Percentiles rank a stretch among this genome's conserved stretches.
Evolutionary conservation across 2,797 vertebrate genomes (phyloP).

Genomic region (Falco peregrinus): DNA sequence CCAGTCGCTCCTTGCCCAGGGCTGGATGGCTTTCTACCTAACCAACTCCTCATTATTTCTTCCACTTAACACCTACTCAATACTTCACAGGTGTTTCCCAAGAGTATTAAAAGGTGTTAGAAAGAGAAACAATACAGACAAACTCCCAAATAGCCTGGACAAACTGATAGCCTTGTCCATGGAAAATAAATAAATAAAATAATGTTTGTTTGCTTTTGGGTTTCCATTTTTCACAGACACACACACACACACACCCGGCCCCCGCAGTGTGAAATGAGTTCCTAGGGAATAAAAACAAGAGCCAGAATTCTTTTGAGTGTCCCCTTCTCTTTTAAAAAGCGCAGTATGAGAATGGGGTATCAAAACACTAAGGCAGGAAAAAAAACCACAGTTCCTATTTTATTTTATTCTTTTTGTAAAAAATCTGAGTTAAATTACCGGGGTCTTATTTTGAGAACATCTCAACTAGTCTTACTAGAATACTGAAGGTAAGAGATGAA

Average conservation of each 20-base stretch:
- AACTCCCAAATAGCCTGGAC: not conserved
- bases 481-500: not conserved
- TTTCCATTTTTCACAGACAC: conserved; percentile 25
- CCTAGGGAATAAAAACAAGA: not conserved
- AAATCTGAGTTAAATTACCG: not conserved
- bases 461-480: not conserved
- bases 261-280: not conserved
- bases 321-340: not conserved
- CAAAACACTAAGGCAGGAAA: not conserved
- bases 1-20: not conserved
- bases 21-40: not conserved
- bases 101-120: conserved; percentile 35
- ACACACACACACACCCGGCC: not conserved
- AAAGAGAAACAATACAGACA: conserved; percentile 26
- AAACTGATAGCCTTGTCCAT: not conserved
- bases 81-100: conserved; percentile 41
- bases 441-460: not conserved
- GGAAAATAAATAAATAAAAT: not conserved
- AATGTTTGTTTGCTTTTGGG: not conserved
- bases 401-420: not conserved
- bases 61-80: conserved; percentile 46
- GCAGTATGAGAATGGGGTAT: not conserved
- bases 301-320: not conserved
- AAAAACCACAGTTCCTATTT: not conserved
- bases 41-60: conserved; percentile 22